These are phyloP conservation scores for Pecten maximus DNA, from an alignment of 2,888 invertebrate genomes.

Conservation along the genomic window DNA sequence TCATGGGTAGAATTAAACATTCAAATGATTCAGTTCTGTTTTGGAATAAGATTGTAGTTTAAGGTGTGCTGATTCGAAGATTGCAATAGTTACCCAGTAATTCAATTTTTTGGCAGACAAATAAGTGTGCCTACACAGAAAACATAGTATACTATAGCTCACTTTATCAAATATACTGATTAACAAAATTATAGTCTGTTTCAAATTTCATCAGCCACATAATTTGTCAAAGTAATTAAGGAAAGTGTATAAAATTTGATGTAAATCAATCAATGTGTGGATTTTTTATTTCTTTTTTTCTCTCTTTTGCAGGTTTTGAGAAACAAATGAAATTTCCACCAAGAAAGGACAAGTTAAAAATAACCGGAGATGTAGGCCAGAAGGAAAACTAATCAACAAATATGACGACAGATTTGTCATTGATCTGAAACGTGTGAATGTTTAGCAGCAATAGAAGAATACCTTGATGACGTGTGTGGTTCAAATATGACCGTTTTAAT, in stretches of 20 bases:
- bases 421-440: neutral
- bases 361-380: neutral
- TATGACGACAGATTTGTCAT: neutral
- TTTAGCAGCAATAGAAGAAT: neutral
- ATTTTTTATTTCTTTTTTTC: neutral
- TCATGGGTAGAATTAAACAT: neutral
- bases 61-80: neutral
- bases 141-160: neutral
- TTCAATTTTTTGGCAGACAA: neutral
- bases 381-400: neutral
- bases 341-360: neutral
- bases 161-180: neutral
- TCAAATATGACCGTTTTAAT: slow-evolving; percentile 18
- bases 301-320: neutral
- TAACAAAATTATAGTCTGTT: neutral
- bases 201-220: neutral
- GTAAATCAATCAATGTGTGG: neutral
- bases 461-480: neutral
- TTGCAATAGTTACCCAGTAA: neutral
- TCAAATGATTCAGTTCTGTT: neutral
- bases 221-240: neutral
- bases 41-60: neutral
- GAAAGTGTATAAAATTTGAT: neutral
- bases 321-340: neutral
- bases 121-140: neutral